Base-by-base conservation (phyloP, 2,113 vertebrate species). In the Limnothrissa miodon region DNA sequence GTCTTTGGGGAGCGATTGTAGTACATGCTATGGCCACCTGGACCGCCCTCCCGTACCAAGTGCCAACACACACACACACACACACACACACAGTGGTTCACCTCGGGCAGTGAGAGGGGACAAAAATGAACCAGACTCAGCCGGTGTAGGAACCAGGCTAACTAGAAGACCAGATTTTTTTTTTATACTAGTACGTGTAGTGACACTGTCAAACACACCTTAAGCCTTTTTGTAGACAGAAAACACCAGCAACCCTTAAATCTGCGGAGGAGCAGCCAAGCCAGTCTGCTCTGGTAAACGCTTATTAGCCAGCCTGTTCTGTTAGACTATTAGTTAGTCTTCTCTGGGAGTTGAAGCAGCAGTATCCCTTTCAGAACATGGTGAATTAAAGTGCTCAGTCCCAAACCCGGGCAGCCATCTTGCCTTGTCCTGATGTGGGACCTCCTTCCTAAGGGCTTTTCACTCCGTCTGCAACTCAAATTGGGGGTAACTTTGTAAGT, bases 341-440 rank as follows among this genome's bases (percentile, higher is more conserved):
- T 42, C 42, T 42, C 42, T 42, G 42, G 42, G 42, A 42, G 42
- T 4, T 6, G 42, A 42, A 42, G 42, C 42, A 42, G 42, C 6
- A 42, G 42, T n/a, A 42, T 42, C 42, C 2, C 2, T 13, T 48
- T 15, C 10, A 48, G 46, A 2, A 13, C 10, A 48, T 48, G 2
- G 15, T 11, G 17, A 2, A 53, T 21, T 21, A 56, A 42, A 42
- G 51, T 56, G 51, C 4, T 56, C 21, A 23, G 19, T 4, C 51
- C 51, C 23, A 21, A 23, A 23, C 51, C 7, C 4, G 51, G 51
- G 51, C 21, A 5, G 59, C 36, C 78, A 45, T n/a, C 79, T 83
- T 87, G 84, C 86, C 82, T 87, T 80, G 59, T 81, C 66, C 39
- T 81, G 23, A 25, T 11, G 42, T 45, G 78, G 80, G 80, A 66